Percentiles rank a stretch among this genome's conserved stretches.
phyloP scores from a whole-genome alignment of 2,888 invertebrate genomes.

The Andrena hattorfiana region DNA sequence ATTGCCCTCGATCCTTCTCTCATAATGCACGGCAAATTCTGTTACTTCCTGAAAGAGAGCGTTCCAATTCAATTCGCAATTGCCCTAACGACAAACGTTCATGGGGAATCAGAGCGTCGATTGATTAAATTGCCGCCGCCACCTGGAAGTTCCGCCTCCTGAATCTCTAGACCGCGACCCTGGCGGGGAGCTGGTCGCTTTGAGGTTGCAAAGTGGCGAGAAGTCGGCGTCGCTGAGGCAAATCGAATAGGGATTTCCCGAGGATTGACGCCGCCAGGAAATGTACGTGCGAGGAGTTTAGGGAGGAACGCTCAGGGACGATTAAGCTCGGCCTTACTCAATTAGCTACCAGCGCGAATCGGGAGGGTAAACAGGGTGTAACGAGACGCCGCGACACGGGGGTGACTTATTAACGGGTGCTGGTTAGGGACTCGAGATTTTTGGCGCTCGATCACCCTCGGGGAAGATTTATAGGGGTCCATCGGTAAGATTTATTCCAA shows the following conservation, averaged over 20 bases:
- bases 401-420: constrained; percentile 4
- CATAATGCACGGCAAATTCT: not conserved
- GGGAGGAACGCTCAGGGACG: not conserved
- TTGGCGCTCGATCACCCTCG: too few species aligned
- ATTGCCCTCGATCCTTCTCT: not conserved
- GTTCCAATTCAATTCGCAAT: not conserved
- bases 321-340: constrained; percentile 12
- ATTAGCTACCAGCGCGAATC: constrained; percentile 3
- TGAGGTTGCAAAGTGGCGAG: constrained; percentile 2
- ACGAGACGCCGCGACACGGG: not conserved
- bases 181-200: constrained; percentile 28
- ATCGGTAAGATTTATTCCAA: too few species aligned
- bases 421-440: not conserved
- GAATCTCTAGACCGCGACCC: not conserved
- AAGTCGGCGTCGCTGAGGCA: not conserved
- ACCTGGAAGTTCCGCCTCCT: not conserved
- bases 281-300: not conserved
- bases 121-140: not conserved
- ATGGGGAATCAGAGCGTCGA: not conserved
- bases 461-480: too few species aligned
- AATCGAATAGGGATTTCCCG: not conserved
- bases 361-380: constrained; percentile 3
- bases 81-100: not conserved
- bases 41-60: not conserved
- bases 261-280: not conserved